These are phyloP conservation scores for Eupithecia vulgata DNA, from an alignment of 2,888 invertebrate genomes.

Conservation along the genomic window DNA sequence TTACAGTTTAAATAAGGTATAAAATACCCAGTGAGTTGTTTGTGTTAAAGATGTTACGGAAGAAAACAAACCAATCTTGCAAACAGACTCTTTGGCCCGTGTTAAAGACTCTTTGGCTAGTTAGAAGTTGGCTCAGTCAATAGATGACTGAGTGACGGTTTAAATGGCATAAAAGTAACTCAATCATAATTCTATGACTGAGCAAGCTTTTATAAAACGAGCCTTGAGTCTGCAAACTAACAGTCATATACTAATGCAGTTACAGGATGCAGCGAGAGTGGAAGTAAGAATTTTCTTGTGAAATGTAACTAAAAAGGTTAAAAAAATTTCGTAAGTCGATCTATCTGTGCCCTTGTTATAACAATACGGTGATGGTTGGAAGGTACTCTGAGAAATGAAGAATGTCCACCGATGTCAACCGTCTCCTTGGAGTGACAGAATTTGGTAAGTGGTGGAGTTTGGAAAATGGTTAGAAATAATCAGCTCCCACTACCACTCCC, in stretches of 20 bases:
- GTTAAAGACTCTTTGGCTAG: neutral
- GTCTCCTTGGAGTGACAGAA: neutral
- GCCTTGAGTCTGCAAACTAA: neutral
- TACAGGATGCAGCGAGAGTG: neutral
- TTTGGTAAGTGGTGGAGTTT: too few species aligned
- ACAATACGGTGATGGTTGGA: neutral
- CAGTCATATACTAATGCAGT: neutral
- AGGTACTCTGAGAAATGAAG: neutral
- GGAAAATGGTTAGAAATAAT: too few species aligned
- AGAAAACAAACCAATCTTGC: neutral
- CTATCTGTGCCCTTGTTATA: neutral
- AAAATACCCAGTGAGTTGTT: neutral
- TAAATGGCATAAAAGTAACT: too few species aligned
- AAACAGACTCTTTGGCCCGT: neutral
- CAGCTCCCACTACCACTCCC: neutral
- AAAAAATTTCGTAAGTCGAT: neutral
- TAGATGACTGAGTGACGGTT: too few species aligned
- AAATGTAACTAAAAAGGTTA: too few species aligned
- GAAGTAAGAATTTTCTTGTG: neutral
- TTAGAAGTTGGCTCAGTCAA: too few species aligned
- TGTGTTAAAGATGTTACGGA: neutral
- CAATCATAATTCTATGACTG: too few species aligned
- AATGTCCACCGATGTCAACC: too few species aligned
- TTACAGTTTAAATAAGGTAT: neutral
- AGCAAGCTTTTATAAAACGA: too few species aligned